Conservation (phyloP, 2,888 invertebrate genomes). For the Eristalinus sepulchralis region DNA sequence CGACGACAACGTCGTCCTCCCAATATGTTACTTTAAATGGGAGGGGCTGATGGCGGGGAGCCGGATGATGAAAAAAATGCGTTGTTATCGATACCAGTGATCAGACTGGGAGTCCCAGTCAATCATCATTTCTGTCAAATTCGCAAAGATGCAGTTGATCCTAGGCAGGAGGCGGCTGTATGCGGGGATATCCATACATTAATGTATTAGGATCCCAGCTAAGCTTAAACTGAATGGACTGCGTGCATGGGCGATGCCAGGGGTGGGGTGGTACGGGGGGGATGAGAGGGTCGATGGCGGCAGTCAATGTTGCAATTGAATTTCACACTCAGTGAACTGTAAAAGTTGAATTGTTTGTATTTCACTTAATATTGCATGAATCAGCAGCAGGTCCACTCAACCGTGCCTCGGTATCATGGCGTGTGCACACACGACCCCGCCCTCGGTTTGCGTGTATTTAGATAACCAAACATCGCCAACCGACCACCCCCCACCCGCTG, state of each 20-base stretch:
- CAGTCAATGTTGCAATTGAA: constrained; percentile 59
- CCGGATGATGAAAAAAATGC: constrained; percentile 13
- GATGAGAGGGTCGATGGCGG: background rate
- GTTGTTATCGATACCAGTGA: constrained; percentile 36
- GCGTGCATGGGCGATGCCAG: constrained; percentile 5
- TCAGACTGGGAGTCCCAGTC: constrained; percentile 23
- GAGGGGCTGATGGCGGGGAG: background rate
- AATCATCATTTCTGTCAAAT: constrained; percentile 58
- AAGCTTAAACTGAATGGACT: constrained; percentile 36
- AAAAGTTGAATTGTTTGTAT: constrained; percentile 70
- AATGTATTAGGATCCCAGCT: constrained; percentile 46
- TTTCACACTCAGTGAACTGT: constrained; percentile 67
- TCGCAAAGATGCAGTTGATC: constrained; percentile 52
- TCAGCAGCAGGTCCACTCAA: constrained; percentile 63
- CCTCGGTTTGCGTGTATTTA: background rate
- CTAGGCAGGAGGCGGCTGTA: background rate
- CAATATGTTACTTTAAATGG: constrained; percentile 38
- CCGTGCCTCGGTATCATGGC: constrained; percentile 48
- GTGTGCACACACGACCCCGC: constrained; percentile 17
- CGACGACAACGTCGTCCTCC: constrained; percentile 37
- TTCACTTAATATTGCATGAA: constrained; percentile 69
- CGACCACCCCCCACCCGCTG: background rate
- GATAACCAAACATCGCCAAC: background rate
- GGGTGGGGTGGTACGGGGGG: background rate
- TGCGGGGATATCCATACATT: constrained; percentile 21